Percentiles rank a stretch among this genome's conserved stretches.
These are phyloP conservation scores for Bugula neritina DNA, from an alignment of 2,888 invertebrate genomes.

Conservation along the genomic window DNA sequence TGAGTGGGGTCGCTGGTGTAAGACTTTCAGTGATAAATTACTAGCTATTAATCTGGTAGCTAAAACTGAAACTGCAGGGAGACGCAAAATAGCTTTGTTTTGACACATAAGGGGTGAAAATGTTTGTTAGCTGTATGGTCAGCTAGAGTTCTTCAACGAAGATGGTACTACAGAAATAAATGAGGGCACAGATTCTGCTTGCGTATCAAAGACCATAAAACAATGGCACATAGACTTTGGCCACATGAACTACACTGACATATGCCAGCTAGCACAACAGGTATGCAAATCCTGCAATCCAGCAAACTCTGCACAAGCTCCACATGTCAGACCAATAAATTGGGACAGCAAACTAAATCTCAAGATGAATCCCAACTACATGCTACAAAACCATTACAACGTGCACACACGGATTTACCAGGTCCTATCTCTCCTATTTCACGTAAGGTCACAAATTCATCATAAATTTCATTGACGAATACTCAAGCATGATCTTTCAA, in stretches of 20 bases:
- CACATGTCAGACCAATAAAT: neutral
- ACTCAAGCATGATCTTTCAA: conserved; percentile 30
- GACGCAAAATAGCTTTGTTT: no score
- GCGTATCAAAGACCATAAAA: neutral
- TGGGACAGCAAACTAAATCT: neutral
- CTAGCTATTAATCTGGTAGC: no score
- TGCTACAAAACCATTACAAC: neutral
- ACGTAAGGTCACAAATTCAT: conserved; percentile 30
- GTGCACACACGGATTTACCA: conserved; percentile 29
- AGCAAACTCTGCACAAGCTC: neutral
- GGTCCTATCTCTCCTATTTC: conserved; percentile 29
- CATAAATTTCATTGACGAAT: conserved; percentile 30
- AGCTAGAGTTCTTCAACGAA: no score
- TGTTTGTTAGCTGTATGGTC: no score
- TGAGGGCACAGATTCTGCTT: no score
- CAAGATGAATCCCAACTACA: no score
- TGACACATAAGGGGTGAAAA: no score
- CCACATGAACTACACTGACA: neutral
- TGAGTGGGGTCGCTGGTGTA: no score
- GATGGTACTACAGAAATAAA: no score
- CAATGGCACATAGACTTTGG: neutral
- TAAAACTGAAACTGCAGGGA: no score
- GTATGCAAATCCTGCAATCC: neutral
- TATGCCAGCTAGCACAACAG: neutral
- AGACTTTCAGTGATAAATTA: no score